Base-by-base conservation (phyloP, 2,888 invertebrate genomes). In the Plagodis pulveraria region DNA sequence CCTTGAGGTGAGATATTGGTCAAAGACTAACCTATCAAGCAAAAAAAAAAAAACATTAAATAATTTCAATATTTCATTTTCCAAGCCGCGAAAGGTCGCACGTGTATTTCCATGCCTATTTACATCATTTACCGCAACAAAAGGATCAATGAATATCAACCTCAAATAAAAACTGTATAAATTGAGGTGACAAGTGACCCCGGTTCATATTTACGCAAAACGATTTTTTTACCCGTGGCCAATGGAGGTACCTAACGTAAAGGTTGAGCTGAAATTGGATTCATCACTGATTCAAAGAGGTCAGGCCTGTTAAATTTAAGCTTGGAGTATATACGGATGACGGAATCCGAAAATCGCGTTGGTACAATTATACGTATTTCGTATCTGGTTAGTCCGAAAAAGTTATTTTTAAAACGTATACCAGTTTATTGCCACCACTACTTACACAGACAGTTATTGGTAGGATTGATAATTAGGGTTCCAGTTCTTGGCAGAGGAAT, bases 281-380 rank as follows among this genome's bases (percentile, higher is more conserved):
- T 86, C 85, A 85, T 87, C 83, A 86, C 81, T 85, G 81, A 88
- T 87, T 86, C 86, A 87, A 77, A 81, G 81, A 83, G 86, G 86
- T 85, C 83, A 83, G 74, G 78, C 74, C 61, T 40, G 40, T 74
- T 73, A 77, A 75, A 76, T 75, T 72, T 71, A 64, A 71, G 67
- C 74, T 48, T 34, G 33, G 43, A 72, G 71, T 75, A 71, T 75
- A 71, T 72, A 72, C 63, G 74, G 72, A 80, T 77, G 70, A 74
- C 69, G 58, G 67, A 76, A 73, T 77, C 76, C 35, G 69, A 72
- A 76, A 77, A 81, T 76, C 68, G 60, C 63, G 58, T 45, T 62
- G 56, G 40, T 49, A 52, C 51, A 56, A 9, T 10, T 38, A 7
- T 36, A 36, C 22, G 22, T 38, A 38, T 38, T 38, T 8, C 38